A percentile compares a stretch with the other conserved stretches of the same genome.
Evolutionary conservation across 1,140 invertebrate species (phyloP).

Genomic region (Dreissena rostriformis): DNA sequence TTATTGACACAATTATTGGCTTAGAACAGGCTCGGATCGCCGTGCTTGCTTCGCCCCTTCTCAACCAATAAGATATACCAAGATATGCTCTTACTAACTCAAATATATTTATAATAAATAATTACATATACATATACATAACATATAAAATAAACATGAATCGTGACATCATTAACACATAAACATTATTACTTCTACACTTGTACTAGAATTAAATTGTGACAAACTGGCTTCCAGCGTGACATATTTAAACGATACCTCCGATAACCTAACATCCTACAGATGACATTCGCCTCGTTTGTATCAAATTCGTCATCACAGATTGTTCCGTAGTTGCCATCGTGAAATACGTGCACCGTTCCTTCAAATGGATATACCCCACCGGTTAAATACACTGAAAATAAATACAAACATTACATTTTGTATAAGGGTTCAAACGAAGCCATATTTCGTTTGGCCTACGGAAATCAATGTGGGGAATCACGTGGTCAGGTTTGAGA

Average conservation of each 20-base stretch:
- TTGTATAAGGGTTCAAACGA: too few relatives aligned
- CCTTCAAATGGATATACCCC: background rate
- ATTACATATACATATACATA: too few relatives aligned
- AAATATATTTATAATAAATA: too few relatives aligned
- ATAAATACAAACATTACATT: too few relatives aligned
- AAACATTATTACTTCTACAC: background rate
- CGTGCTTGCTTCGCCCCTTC: background rate
- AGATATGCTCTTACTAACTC: too few relatives aligned
- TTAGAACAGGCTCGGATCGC: background rate
- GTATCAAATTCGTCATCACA: constrained; percentile 36
- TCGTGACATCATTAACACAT: background rate
- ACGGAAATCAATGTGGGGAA: too few relatives aligned
- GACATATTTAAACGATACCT: background rate
- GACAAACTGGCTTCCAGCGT: background rate
- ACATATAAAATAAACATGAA: too few relatives aligned
- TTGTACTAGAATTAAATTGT: background rate
- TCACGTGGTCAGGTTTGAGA: too few relatives aligned
- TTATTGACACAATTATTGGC: too few relatives aligned
- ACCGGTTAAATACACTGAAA: constrained; percentile 9
- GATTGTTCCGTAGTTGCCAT: constrained; percentile 13
- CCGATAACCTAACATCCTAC: constrained; percentile 20
- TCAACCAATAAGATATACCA: too few relatives aligned
- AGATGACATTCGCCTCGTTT: constrained; percentile 25
- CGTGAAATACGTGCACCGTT: constrained; percentile 21
- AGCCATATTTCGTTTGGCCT: too few relatives aligned